These are phyloP conservation scores for Stegodyphus mimosarum DNA, from an alignment of 1,140 invertebrate genomes.

Conservation along the genomic window DNA sequence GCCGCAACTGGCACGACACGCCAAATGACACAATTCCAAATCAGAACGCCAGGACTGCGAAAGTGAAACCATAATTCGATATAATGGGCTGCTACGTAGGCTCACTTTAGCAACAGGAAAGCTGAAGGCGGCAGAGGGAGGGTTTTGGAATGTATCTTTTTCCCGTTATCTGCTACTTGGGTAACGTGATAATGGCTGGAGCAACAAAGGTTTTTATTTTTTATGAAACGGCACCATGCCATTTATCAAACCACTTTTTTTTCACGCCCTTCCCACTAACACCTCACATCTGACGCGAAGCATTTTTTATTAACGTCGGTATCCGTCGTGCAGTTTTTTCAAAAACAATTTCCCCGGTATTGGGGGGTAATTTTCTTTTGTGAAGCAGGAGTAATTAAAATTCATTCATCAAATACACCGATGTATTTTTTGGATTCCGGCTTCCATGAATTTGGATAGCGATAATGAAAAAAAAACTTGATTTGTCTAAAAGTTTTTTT, in stretches of 20 bases:
- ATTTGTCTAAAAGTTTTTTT: no score
- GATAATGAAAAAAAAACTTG: neutral
- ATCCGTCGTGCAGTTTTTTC: neutral
- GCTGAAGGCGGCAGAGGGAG: no score
- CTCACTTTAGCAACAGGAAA: constrained; percentile 43
- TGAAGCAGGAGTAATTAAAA: constrained; percentile 38
- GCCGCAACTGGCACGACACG: constrained; percentile 12
- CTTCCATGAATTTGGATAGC: neutral
- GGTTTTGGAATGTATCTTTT: constrained; percentile 17
- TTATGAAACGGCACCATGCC: constrained; percentile 15
- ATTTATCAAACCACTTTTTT: constrained; percentile 26
- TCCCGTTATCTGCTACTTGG: constrained; percentile 29
- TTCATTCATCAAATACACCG: constrained; percentile 24
- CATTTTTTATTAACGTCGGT: neutral
- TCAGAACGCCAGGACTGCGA: constrained; percentile 35
- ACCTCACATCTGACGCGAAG: neutral
- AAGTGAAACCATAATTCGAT: constrained; percentile 52
- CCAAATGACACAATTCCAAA: constrained; percentile 56
- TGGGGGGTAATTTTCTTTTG: constrained; percentile 44
- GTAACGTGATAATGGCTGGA: constrained; percentile 38
- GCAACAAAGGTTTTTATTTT: constrained; percentile 11
- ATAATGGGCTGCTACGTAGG: constrained; percentile 9
- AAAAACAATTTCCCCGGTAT: constrained; percentile 19
- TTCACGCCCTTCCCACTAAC: no score
- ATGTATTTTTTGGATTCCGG: constrained; percentile 7